phyloP scores from a whole-genome alignment of 2,888 invertebrate genomes.

The Trichacis sp. region DNA sequence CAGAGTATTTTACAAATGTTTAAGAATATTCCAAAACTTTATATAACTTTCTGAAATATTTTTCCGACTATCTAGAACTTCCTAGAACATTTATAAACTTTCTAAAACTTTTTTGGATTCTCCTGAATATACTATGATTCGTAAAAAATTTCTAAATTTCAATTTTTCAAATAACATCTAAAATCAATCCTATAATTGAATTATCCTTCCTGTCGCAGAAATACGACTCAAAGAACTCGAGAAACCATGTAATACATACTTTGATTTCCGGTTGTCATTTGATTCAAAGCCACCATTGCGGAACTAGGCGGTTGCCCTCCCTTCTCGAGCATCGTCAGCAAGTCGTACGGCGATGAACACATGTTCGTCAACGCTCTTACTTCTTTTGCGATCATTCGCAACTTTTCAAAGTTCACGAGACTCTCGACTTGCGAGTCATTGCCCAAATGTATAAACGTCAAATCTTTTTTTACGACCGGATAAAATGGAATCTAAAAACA shows the following conservation, averaged over 20 bases:
- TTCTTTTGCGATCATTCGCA: conserved; percentile 98
- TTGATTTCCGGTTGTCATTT: conserved; percentile 81
- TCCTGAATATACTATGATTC: too few species aligned
- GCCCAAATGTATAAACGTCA: conserved; percentile 97
- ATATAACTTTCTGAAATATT: too few species aligned
- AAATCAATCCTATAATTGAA: too few species aligned
- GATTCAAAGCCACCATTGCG: conserved; percentile 90
- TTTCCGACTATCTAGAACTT: too few species aligned
- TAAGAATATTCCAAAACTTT: too few species aligned
- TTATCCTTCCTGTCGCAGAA: too few species aligned
- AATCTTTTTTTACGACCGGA: conserved; percentile 92
- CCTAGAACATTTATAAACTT: too few species aligned
- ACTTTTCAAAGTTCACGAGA: conserved; percentile 96
- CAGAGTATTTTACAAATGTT: too few species aligned
- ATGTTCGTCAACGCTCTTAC: conserved; percentile 90
- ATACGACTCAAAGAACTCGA: too few species aligned
- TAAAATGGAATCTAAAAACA: conserved; percentile 84
- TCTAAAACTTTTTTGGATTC: too few species aligned
- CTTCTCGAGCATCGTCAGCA: conserved; percentile 85
- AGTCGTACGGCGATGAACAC: conserved; percentile 94
- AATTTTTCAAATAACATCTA: too few species aligned
- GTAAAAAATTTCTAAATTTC: too few species aligned
- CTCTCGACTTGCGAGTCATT: conserved; percentile 92
- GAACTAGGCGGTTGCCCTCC: conserved; percentile 89
- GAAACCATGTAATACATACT: conserved; percentile 52